Evolutionary conservation across 2,113 vertebrate genomes (phyloP).

Genomic region (Uropsilus gracilis): DNA sequence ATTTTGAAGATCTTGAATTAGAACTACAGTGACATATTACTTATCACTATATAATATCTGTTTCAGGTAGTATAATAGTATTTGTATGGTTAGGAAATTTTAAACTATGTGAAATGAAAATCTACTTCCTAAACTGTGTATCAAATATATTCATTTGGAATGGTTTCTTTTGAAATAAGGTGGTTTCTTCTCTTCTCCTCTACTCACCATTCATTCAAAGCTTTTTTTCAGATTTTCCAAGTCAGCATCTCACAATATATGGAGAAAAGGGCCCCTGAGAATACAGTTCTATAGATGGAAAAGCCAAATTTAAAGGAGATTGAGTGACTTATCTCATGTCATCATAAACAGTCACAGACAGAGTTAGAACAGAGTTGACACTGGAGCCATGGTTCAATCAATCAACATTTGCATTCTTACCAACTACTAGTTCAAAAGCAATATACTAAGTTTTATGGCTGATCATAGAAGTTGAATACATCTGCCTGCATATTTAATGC

Average conservation of each 20-base stretch:
- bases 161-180: not conserved
- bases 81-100: not conserved
- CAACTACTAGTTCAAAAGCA: not conserved
- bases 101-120: not conserved
- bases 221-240: not conserved
- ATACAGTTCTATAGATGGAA: not conserved
- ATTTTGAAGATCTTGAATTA: no score
- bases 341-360: not conserved
- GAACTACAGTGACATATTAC: no score
- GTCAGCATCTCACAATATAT: not conserved
- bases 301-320: not conserved
- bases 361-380: not conserved
- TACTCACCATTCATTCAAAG: not conserved
- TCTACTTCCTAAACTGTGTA: not conserved
- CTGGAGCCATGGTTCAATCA: not conserved
- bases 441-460: not conserved
- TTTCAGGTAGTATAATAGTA: not conserved
- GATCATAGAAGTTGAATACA: not conserved
- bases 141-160: not conserved
- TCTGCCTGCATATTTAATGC: not conserved
- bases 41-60: no score
- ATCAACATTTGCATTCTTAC: not conserved
- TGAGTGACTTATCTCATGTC: not conserved
- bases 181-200: not conserved
- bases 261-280: not conserved